Conservation (phyloP, 2,888 invertebrate genomes). For the Leucophora obtusa region DNA sequence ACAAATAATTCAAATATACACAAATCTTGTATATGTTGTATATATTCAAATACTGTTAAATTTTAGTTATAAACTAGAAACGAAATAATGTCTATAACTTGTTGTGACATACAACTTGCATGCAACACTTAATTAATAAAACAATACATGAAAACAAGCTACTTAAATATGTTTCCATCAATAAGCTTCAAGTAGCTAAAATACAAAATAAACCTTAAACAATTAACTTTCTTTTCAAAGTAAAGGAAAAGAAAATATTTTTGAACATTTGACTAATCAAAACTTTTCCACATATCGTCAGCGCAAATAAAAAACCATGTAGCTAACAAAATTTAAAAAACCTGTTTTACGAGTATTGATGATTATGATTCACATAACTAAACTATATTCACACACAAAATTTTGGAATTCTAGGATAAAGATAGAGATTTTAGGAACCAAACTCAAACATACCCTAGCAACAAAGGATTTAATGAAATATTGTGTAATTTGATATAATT, state of each 20-base stretch:
- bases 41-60: background rate
- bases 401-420: too few species aligned
- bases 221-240: background rate
- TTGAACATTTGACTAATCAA: background rate
- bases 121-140: slow-evolving; percentile 63
- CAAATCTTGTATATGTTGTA: background rate
- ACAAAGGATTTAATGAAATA: too few species aligned
- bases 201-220: background rate
- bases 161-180: slow-evolving; percentile 8
- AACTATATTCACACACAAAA: too few species aligned
- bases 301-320: too few species aligned
- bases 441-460: too few species aligned
- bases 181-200: background rate
- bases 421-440: too few species aligned
- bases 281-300: too few species aligned
- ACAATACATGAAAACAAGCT: slow-evolving; percentile 27
- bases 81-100: slow-evolving; percentile 51
- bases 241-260: background rate
- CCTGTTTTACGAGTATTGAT: too few species aligned
- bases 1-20: slow-evolving; percentile 51
- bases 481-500: too few species aligned
- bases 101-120: slow-evolving; percentile 61
- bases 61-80: slow-evolving; percentile 11
- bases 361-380: too few species aligned
- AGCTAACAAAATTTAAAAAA: too few species aligned